Evolutionary conservation across 2,113 vertebrate species (phyloP).

Genomic region (Prolemur simus): DNA sequence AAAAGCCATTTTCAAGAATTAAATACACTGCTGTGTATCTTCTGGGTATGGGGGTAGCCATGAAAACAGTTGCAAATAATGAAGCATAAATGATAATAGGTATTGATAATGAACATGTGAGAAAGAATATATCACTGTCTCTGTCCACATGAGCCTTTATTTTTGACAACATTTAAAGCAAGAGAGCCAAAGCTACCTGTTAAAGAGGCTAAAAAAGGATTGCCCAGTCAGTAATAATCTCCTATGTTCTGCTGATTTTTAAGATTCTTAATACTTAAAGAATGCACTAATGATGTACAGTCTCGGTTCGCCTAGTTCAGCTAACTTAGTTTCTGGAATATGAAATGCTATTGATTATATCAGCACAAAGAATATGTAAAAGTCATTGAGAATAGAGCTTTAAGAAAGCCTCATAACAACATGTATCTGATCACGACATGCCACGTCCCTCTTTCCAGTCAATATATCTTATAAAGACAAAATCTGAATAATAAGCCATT

Average conservation of each 20-base stretch:
- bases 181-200: not conserved
- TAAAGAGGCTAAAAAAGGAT: not conserved
- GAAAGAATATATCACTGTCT: not conserved
- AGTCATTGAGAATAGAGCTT: not conserved
- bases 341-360: not conserved
- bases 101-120: not conserved
- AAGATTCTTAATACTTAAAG: not conserved
- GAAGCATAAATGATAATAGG: not conserved
- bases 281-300: not conserved
- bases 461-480: not conserved
- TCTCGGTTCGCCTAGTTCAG: not conserved
- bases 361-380: not conserved
- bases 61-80: no score
- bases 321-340: not conserved
- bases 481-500: not conserved
- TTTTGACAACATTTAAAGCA: not conserved
- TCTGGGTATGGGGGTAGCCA: not conserved
- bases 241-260: not conserved
- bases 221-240: not conserved
- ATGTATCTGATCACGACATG: rapidly evolving
- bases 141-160: not conserved
- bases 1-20: not conserved
- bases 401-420: no score
- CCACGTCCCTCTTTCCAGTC: not conserved
- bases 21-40: not conserved